A percentile compares a stretch with the other conserved stretches of the same genome.
Evolutionary conservation across 2,113 vertebrate species (phyloP).

Genomic region (Pyrgilauda ruficollis): DNA sequence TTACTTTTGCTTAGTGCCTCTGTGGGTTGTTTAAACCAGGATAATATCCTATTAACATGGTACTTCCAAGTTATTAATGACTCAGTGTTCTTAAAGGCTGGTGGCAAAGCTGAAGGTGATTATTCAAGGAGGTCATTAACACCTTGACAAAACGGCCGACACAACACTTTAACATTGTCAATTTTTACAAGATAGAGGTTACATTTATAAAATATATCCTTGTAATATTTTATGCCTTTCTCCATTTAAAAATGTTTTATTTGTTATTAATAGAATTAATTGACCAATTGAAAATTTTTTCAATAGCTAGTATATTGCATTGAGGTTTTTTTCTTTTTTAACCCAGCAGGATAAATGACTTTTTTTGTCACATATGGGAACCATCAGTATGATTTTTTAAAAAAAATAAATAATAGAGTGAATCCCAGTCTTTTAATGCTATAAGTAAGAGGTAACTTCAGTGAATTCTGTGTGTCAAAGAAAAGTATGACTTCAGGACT

Average conservation of each 20-base stretch:
- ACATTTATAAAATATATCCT: not conserved
- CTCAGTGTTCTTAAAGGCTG: not conserved
- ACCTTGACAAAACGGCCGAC: not conserved
- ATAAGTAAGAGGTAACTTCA: not conserved
- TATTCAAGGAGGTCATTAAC: slow-evolving; percentile 41
- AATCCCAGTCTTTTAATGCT: not conserved
- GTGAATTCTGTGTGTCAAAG: not conserved
- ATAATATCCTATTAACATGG: not conserved
- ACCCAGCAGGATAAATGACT: not conserved
- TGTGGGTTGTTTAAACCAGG: slow-evolving; percentile 17
- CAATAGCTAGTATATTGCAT: not conserved
- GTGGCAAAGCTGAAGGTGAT: slow-evolving; percentile 37
- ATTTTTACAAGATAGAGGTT: not conserved
- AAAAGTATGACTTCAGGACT: not conserved
- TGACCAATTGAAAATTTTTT: not conserved
- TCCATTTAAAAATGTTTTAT: not conserved
- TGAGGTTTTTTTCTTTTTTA: not conserved
- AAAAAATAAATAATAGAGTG: not conserved
- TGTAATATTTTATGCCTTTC: not conserved
- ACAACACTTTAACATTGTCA: not conserved
- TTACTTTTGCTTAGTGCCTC: slow-evolving; percentile 38
- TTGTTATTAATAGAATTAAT: not conserved
- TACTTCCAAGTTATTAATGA: slow-evolving; percentile 32
- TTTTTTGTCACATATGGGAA: not conserved
- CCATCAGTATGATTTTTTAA: not conserved